Evolutionary conservation across 2,113 vertebrate genomes (phyloP).

Genomic region (Semnornis frantzii): DNA sequence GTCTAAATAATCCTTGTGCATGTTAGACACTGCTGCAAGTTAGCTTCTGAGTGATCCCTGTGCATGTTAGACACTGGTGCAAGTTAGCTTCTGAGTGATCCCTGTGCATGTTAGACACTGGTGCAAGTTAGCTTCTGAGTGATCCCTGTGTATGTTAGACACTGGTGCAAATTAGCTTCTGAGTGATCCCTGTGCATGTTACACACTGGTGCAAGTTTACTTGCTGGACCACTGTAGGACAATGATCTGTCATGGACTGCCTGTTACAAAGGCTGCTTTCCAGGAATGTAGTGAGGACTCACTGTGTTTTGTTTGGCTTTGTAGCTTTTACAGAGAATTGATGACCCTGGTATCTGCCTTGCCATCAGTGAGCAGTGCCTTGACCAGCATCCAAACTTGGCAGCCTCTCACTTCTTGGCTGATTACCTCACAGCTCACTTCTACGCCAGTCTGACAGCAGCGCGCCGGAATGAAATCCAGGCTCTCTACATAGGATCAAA

Average conservation of each 20-base stretch:
- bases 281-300: not conserved
- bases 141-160: no score
- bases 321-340: conserved; percentile 87
- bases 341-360: conserved; percentile 82
- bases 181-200: not conserved
- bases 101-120: no score
- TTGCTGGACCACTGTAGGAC: not conserved
- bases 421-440: conserved; percentile 94
- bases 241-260: not conserved
- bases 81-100: no score
- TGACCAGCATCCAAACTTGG: conserved; percentile 83
- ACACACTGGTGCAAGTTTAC: not conserved
- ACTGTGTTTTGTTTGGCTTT: not conserved
- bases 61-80: no score
- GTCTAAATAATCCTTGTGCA: not conserved
- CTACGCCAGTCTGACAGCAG: conserved; percentile 81
- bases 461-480: conserved; percentile 86
- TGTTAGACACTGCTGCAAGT: not conserved
- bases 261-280: not conserved
- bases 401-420: conserved; percentile 92
- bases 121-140: no score
- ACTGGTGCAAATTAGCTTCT: no score
- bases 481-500: conserved; percentile 92
- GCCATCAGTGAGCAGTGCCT: conserved; percentile 88
- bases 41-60: not conserved